Evolutionary conservation across 2,797 vertebrate species (phyloP).

Genomic region (Malurus splendens): DNA sequence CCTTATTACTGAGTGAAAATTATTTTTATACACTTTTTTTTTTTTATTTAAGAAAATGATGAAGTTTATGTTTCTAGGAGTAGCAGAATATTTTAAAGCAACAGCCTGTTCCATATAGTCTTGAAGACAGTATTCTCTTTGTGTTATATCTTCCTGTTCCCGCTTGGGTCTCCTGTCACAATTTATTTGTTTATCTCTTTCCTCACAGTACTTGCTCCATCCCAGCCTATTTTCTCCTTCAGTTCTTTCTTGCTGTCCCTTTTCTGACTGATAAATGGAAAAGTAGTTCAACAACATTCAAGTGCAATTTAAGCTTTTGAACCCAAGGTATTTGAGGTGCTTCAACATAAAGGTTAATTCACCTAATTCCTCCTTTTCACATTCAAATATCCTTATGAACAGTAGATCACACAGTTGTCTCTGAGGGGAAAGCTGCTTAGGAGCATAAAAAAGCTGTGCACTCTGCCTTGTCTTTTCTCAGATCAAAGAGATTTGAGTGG

Average conservation of each 20-base stretch:
- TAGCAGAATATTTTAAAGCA: not conserved
- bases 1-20: not conserved
- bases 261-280: not conserved
- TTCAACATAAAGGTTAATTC: not conserved
- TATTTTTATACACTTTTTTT: not conserved
- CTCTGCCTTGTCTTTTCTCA: slow-evolving; percentile 9
- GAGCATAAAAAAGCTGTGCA: not conserved
- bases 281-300: not conserved
- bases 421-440: not conserved
- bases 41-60: not conserved
- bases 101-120: not conserved
- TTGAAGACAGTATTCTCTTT: not conserved
- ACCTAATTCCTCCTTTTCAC: not conserved
- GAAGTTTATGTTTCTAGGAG: not conserved
- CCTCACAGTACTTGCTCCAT: not conserved
- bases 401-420: not conserved
- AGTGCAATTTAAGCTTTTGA: not conserved
- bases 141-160: not conserved
- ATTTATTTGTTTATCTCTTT: not conserved
- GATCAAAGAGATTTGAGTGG: slow-evolving; percentile 14
- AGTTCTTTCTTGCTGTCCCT: not conserved
- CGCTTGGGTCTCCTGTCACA: not conserved
- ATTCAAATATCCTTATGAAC: slow-evolving; percentile 10
- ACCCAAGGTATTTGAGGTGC: not conserved
- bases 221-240: not conserved